These are phyloP conservation scores for Emesis furor DNA, from an alignment of 2,888 invertebrate species.

Conservation along the genomic window DNA sequence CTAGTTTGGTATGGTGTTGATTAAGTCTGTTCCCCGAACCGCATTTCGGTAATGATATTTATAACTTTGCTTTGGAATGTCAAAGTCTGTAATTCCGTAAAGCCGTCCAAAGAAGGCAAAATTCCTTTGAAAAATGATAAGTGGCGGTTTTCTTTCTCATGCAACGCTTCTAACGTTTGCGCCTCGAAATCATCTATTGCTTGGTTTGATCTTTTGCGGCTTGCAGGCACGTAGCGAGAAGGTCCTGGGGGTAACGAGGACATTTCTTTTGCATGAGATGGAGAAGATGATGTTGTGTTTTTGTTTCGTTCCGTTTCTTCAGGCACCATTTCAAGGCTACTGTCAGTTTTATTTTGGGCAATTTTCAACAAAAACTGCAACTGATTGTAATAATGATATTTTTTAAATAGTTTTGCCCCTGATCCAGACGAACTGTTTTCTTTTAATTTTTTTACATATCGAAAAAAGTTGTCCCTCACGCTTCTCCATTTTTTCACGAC, in stretches of 20 bases:
- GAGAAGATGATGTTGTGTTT: constrained; percentile 60
- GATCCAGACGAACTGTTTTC: constrained; percentile 74
- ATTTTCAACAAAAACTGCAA: constrained; percentile 65
- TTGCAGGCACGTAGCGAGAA: constrained; percentile 65
- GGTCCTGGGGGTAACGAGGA: constrained; percentile 54
- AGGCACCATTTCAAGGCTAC: constrained; percentile 65
- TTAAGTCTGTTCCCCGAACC: constrained; percentile 21
- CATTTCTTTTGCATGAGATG: constrained; percentile 50
- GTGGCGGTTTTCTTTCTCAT: constrained; percentile 73
- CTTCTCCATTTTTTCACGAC: constrained; percentile 74
- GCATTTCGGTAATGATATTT: constrained; percentile 49
- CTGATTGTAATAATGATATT: constrained; percentile 71
- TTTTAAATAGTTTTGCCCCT: constrained; percentile 70
- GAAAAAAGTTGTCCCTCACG: constrained; percentile 71
- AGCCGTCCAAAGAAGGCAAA: constrained; percentile 72
- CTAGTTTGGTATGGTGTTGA: constrained; percentile 44
- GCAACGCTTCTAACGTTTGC: constrained; percentile 67
- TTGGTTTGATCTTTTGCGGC: constrained; percentile 58
- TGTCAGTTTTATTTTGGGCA: constrained; percentile 67
- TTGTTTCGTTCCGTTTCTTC: constrained; percentile 68
- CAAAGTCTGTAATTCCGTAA: constrained; percentile 73
- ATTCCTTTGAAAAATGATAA: constrained; percentile 75
- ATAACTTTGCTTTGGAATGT: constrained; percentile 63
- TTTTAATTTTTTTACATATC: constrained; percentile 72
- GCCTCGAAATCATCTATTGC: constrained; percentile 72